A percentile compares a stretch with the other conserved stretches of the same genome.
phyloP scores from a whole-genome alignment of 1,140 invertebrate species.

The Parasteatoda tepidariorum region DNA sequence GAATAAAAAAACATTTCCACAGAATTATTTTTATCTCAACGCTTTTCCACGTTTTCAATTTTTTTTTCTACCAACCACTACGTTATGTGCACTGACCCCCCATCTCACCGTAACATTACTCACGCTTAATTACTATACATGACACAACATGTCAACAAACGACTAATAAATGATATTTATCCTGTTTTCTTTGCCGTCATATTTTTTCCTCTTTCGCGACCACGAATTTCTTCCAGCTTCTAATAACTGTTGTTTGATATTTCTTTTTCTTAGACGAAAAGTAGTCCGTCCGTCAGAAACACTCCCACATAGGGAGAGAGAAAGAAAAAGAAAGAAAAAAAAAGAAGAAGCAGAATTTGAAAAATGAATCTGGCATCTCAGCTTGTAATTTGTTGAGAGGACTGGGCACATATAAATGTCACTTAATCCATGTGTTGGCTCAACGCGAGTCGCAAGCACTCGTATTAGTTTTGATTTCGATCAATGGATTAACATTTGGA shows the following conservation, averaged over 20 bases:
- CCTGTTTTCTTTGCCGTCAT: neutral
- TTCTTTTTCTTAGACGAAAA: no score
- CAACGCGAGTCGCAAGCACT: no score
- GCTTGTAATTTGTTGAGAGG: constrained; percentile 21
- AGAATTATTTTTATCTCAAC: no score
- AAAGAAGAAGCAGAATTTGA: neutral
- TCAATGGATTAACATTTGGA: no score
- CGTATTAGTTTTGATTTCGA: no score
- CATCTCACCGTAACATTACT: constrained; percentile 21
- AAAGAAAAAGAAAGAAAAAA: neutral
- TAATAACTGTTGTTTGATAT: no score
- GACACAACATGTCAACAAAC: constrained; percentile 26
- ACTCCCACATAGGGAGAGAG: neutral
- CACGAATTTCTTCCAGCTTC: neutral
- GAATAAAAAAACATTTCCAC: no score
- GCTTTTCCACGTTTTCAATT: no score
- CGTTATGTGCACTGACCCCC: no score
- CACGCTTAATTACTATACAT: constrained; percentile 45
- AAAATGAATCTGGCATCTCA: constrained; percentile 30
- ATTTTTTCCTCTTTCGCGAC: neutral
- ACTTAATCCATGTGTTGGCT: neutral
- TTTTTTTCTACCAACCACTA: neutral
- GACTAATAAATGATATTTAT: constrained; percentile 46
- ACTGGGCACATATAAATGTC: constrained; percentile 3
- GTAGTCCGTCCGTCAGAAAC: neutral